phyloP scores from a whole-genome alignment of 92 coral and sea anemone genomes.

The Palythoa caribaeorum region DNA sequence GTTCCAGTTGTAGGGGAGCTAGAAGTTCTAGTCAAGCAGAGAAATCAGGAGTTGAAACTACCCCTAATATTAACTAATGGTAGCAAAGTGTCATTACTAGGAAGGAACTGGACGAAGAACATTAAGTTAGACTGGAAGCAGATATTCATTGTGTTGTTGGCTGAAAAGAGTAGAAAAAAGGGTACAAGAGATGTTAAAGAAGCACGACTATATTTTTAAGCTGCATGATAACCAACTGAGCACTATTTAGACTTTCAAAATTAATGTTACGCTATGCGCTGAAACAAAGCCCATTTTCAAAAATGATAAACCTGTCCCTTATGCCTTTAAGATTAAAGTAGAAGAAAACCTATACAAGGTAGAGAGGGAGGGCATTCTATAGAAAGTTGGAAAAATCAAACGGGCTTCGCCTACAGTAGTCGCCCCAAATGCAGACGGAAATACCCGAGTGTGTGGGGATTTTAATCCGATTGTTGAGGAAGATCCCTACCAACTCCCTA shows the following conservation, averaged over 20 bases:
- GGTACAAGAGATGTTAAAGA: conserved; percentile 25
- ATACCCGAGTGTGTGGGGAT: neutral
- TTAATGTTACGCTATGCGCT: no score
- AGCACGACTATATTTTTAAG: conserved; percentile 11
- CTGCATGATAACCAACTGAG: conserved; percentile 2
- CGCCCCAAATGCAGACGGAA: neutral
- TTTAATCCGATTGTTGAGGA: conserved; percentile 56
- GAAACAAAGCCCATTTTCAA: conserved; percentile 42
- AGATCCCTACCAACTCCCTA: conserved; percentile 55
- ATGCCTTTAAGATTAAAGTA: conserved; percentile 48
- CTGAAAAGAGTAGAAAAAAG: conserved; percentile 7
- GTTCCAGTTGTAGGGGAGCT: conserved; percentile 48
- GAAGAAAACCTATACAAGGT: conserved; percentile 43
- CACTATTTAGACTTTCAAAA: conserved; percentile 34
- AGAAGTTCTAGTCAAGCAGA: conserved; percentile 28
- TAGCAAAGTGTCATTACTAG: conserved; percentile 2
- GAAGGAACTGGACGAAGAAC: neutral
- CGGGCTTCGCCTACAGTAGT: conserved; percentile 64
- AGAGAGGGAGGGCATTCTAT: conserved; percentile 46
- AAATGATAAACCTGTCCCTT: conserved; percentile 56
- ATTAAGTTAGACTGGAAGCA: neutral
- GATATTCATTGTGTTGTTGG: neutral
- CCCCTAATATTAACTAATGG: neutral
- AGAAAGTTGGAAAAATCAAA: conserved; percentile 44
- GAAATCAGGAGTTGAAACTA: conserved; percentile 26